Evolutionary conservation across 2,797 vertebrate genomes (phyloP).

Genomic region (Lateolabrax maculatus): DNA sequence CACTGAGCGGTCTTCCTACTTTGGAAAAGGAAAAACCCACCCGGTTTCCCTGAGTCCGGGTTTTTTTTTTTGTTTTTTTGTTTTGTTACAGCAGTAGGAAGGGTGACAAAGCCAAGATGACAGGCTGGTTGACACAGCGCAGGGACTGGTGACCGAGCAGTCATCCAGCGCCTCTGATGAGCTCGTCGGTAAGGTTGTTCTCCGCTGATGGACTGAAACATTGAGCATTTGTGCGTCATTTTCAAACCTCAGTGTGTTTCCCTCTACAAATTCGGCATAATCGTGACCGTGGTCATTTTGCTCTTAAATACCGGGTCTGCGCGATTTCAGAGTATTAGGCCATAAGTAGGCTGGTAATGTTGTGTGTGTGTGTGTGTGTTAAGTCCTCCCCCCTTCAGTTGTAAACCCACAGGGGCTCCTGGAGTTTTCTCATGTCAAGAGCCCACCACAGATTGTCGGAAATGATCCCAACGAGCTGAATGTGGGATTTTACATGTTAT

Average conservation of each 20-base stretch:
- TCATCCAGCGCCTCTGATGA: conserved; percentile 68
- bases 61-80: too few species aligned
- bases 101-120: conserved; percentile 59
- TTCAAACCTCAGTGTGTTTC: not conserved
- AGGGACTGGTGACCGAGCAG: conserved; percentile 48
- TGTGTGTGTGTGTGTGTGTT: conserved; percentile 16
- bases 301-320: conserved; percentile 6
- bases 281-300: conserved; percentile 8
- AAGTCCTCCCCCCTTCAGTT: conserved; percentile 27
- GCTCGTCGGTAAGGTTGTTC: conserved; percentile 70
- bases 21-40: conserved; percentile 21
- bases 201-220: not conserved
- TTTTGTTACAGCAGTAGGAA: conserved; percentile 10
- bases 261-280: too few species aligned
- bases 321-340: conserved; percentile 31
- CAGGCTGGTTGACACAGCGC: conserved; percentile 42
- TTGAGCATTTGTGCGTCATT: not conserved
- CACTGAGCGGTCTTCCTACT: conserved; percentile 24
- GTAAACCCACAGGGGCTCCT: conserved; percentile 20
- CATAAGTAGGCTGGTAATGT: conserved; percentile 44
- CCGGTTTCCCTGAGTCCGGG: conserved; percentile 40
- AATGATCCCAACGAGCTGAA: not conserved
- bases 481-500: conserved; percentile 23
- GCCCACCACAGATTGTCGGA: conserved; percentile 16
- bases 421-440: conserved; percentile 33